Percentiles rank a stretch among this genome's conserved stretches.
These are phyloP conservation scores for Prolemur simus DNA, from an alignment of 2,113 vertebrate species.

Conservation along the genomic window DNA sequence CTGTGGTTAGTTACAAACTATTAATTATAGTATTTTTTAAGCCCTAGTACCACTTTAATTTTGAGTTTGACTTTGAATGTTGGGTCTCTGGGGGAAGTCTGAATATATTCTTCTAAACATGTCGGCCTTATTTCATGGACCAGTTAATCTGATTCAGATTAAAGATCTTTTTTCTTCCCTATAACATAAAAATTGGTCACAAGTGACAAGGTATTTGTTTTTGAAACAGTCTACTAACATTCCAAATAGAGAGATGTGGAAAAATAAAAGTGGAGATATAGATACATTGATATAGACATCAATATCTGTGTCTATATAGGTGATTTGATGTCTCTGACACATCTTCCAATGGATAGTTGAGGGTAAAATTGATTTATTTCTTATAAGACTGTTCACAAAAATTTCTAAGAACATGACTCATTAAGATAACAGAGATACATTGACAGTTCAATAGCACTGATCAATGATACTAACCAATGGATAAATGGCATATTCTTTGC, in stretches of 20 bases:
- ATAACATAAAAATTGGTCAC: conserved; percentile 38
- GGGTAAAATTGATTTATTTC: background rate
- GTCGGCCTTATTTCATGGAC: conserved; percentile 32
- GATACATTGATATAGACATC: background rate
- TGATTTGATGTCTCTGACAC: background rate
- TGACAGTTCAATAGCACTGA: conserved; percentile 44
- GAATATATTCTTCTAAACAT: conserved; percentile 23
- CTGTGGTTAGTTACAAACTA: background rate
- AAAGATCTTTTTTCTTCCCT: conserved; percentile 25
- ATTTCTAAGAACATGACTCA: conserved; percentile 55
- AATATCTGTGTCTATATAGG: background rate
- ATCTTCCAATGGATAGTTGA: background rate
- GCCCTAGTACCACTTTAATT: background rate
- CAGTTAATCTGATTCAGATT: conserved; percentile 44
- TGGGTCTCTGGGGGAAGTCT: background rate
- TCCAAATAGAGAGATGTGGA: background rate
- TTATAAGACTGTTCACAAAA: background rate
- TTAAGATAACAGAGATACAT: background rate
- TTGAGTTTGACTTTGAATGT: background rate
- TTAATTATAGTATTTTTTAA: conserved; percentile 12
- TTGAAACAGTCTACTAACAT: conserved; percentile 22
- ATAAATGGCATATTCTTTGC: background rate
- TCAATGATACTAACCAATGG: background rate
- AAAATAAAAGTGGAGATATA: background rate
- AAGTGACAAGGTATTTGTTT: conserved; percentile 58